Evolutionary conservation across 2,113 vertebrate species (phyloP), one percentile per base, ranked within the genome.

Genomic region (Lutjanus erythropterus): DNA sequence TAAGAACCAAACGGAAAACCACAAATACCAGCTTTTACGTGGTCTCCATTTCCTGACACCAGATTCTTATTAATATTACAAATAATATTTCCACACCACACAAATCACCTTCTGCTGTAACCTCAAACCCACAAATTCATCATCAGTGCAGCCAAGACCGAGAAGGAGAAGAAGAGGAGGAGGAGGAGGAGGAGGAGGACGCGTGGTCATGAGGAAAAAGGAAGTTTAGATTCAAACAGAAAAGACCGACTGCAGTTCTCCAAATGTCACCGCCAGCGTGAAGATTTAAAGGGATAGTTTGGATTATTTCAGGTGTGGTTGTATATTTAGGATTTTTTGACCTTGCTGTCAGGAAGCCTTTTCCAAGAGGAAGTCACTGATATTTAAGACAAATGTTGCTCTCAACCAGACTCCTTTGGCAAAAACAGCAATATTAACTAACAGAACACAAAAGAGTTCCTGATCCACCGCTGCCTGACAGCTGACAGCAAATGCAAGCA

Each of bases 21-120:
- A 79, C 83, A 88, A 95, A 94, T 78, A 94, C 87, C 92, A 93
- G 90, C 86, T 93, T 92, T 88, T 72, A 88, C 86, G 91, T 90
- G 80, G 86, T 69, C 74, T 85, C 88, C 91, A 80, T 65, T 56
- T 65, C 6, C 84, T 86, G 83, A 84, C 92, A 87, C 69, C 85
- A 55, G 84, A 89, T 88, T 87, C 80, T 62, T 83, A 93, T 91
- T 92, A 92, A 89, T 91, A 92, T 91, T 86, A 94, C 77, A 75
- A 73, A 74, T 47, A 64, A 76, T 21, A 44, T 65, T 21, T 77
- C 53, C 56, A 37, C 72, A 14, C 41, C 41, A 55, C 49, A 58
- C 79, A 91, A 85, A 83, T 92, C 59, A 58, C n/a, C 29, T 50
- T 21, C 71, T 33, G 9, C 25, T 41, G 33, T 6, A 7, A 65